Evolutionary conservation across 2,888 invertebrate species (phyloP), one percentile per base, ranked within the genome.

Genomic region (Lithosia quadra): DNA sequence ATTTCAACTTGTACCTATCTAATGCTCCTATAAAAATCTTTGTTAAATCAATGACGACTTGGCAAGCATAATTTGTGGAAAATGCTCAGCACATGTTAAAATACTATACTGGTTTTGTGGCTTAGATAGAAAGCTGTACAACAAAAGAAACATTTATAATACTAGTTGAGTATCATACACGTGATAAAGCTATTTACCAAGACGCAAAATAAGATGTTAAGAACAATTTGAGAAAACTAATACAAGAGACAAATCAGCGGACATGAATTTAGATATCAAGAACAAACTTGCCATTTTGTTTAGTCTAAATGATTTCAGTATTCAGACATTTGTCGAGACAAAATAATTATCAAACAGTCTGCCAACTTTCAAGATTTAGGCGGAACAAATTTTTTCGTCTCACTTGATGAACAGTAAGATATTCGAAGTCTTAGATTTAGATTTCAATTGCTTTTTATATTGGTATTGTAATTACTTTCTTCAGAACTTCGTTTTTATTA

Each of bases 391-490:
- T n/a, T 43, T 57, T 64, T 43, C 64, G 43, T 57, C 13, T 57
- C 64, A 57, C 33, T 57, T 22, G 64, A 64, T 24, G 10, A 56
- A 64, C 15, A 21, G 36, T 22, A n/a, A 57, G 39, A 22, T 58
- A 64, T 59, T 65, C 18, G 5, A 33, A 49, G 15, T 56, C 43
- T 39, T 36, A 43, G 43, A 62, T 62, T 24, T 53, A 53, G 22
- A 53, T 24, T 65, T 65, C 65, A 59, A 65, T 49, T 65, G 33
- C 57, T 65, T 65, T 65, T 65, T 43, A 56, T 39, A n/a, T 57
- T 24, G 24, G 33, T 34, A 59, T 65, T 65, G 33, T 59, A 59
- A 65, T 59, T 59, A 65, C 58, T 53, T 34, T 58, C 43, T 43
- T 43, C 18, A 28, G 43, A 28, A 57, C n/a, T 65, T 8, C n/a